phyloP scores from a whole-genome alignment of 2,888 invertebrate species.

The Eueremaeus valkanovi region DNA sequence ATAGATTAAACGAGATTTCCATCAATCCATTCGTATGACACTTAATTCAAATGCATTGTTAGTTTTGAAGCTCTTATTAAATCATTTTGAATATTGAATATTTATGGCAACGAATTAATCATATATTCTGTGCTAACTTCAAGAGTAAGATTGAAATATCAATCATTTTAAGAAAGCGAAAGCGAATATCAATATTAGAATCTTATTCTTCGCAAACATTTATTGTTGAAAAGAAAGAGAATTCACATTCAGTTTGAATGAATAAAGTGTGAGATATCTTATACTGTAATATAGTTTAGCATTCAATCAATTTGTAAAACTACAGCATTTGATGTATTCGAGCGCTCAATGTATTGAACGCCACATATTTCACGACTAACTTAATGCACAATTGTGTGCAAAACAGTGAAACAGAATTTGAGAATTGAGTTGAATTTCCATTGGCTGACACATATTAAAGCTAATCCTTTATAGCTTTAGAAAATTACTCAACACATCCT shows the following conservation, averaged over 20 bases:
- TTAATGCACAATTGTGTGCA: constrained; percentile 8
- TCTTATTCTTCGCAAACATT: neutral
- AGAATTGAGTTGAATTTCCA: neutral
- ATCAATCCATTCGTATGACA: too few relatives aligned
- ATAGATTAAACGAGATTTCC: too few relatives aligned
- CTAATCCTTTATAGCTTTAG: neutral
- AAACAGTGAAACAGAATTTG: neutral
- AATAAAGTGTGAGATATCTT: too few relatives aligned
- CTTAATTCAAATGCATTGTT: too few relatives aligned
- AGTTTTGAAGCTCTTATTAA: neutral
- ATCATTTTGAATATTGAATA: neutral
- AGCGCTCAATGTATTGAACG: constrained; percentile 22
- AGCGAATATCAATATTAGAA: constrained; percentile 10
- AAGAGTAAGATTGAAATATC: constrained; percentile 9
- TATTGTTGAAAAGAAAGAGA: neutral
- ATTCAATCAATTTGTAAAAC: constrained; percentile 32
- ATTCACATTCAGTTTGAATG: constrained; percentile 3
- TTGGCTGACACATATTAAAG: constrained; percentile 6
- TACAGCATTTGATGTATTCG: constrained; percentile 5
- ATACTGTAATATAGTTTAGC: too few relatives aligned
- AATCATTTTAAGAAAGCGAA: constrained; percentile 1
- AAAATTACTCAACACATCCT: neutral
- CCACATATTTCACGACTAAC: constrained; percentile 24
- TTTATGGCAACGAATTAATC: neutral
- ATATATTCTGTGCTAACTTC: neutral